Conservation (phyloP, 2,888 invertebrate species). For the Ptilodon capucinus region DNA sequence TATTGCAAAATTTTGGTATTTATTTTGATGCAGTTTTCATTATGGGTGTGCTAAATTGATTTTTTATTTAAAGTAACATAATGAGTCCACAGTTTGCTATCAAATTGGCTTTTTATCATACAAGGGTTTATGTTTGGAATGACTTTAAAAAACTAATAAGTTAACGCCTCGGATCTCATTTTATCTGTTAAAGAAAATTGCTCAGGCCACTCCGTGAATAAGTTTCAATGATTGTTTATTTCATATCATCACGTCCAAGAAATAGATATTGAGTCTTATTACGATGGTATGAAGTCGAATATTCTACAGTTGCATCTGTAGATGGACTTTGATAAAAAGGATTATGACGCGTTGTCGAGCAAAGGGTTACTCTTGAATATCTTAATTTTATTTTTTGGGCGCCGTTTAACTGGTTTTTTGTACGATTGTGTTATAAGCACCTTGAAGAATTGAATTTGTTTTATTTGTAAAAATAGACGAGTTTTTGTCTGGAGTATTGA, state of each 20-base stretch:
- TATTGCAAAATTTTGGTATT: too few relatives aligned
- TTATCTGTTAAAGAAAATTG: conserved; percentile 41
- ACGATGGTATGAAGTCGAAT: conserved; percentile 17
- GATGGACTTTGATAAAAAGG: conserved; percentile 45
- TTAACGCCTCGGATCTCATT: conserved; percentile 39
- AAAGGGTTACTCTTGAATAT: conserved; percentile 53
- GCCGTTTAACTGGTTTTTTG: conserved; percentile 43
- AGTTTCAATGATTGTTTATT: conserved; percentile 35
- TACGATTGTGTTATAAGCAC: conserved; percentile 37
- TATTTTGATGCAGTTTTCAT: too few relatives aligned
- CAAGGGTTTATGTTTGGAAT: conserved; percentile 14
- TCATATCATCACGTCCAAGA: conserved; percentile 11
- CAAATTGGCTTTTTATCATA: too few relatives aligned
- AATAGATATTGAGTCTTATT: conserved; percentile 11
- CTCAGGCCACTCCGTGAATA: conserved; percentile 34
- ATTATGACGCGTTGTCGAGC: conserved; percentile 47
- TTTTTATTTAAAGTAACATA: too few relatives aligned
- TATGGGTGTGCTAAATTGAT: too few relatives aligned
- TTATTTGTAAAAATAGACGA: conserved; percentile 20
- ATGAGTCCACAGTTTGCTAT: too few relatives aligned
- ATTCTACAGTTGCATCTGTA: conserved; percentile 8
- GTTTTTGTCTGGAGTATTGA: conserved; percentile 25
- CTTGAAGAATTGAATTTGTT: conserved; percentile 33
- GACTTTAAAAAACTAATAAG: conserved; percentile 31
- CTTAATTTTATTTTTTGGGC: conserved; percentile 57